Conservation (phyloP, 2,113 vertebrate genomes). For the Myxocyprinus asiaticus region DNA sequence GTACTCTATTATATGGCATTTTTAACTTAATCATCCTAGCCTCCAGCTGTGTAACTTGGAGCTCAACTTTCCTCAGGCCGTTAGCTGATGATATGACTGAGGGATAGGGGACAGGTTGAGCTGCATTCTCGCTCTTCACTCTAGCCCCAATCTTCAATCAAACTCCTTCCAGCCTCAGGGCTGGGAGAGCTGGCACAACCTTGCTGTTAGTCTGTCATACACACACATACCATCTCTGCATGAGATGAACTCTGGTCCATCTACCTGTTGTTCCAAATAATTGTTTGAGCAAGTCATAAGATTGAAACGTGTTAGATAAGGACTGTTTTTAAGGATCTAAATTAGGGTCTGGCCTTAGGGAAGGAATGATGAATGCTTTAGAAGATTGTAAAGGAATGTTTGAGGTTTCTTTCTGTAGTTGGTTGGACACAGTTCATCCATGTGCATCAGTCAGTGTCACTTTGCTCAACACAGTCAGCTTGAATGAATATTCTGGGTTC, state of each 20-base stretch:
- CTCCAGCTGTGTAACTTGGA: constrained; percentile 10
- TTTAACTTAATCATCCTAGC: constrained; percentile 9
- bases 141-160: constrained; percentile 55
- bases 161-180: constrained; percentile 61
- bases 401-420: background rate
- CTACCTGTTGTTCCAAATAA: background rate
- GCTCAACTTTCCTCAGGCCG: constrained; percentile 47
- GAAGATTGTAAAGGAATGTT: background rate
- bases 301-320: background rate
- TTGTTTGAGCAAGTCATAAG: constrained; percentile 17
- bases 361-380: background rate
- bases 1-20: background rate
- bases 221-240: background rate
- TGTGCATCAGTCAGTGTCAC: background rate
- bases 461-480: too few relatives aligned
- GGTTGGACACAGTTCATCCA: background rate
- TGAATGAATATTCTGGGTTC: too few relatives aligned
- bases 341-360: constrained; percentile 15
- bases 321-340: constrained; percentile 17
- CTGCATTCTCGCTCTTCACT: constrained; percentile 69
- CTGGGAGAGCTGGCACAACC: constrained; percentile 35
- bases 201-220: background rate
- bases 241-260: background rate
- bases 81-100: constrained; percentile 55
- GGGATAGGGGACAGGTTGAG: constrained; percentile 69